Evolutionary conservation across 2,113 vertebrate genomes (phyloP).

Genomic region (Centropristis striata): DNA sequence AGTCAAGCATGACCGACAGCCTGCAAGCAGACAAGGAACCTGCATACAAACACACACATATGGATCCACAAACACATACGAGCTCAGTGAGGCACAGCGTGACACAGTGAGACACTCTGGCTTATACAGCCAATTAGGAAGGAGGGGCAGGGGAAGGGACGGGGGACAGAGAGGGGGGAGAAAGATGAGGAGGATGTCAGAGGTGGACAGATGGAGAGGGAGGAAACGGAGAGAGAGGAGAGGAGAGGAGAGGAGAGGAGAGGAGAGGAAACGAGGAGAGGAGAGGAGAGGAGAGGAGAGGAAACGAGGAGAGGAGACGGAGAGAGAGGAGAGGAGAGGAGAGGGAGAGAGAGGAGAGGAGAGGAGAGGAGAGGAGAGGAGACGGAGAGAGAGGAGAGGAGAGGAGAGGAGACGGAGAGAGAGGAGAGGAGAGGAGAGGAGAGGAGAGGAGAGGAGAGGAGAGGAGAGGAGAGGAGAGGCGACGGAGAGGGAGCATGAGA

Average conservation of each 20-base stretch:
- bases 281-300: constrained; percentile 11
- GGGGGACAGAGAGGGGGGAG: constrained; percentile 13
- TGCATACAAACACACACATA: constrained; percentile 27
- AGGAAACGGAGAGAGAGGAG: not conserved
- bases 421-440: too few species aligned
- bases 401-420: not conserved
- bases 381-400: constrained; percentile 37
- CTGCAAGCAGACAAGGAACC: constrained; percentile 40
- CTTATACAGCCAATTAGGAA: constrained; percentile 54
- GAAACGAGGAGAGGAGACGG: constrained; percentile 3
- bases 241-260: constrained; percentile 34
- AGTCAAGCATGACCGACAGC: constrained; percentile 64
- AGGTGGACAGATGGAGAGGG: constrained; percentile 66
- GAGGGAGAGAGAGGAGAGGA: constrained; percentile 21
- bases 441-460: constrained; percentile 41
- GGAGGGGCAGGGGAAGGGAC: constrained; percentile 42
- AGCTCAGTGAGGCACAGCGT: constrained; percentile 44
- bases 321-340: constrained; percentile 41
- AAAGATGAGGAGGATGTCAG: constrained; percentile 52
- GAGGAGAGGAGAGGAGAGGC: not conserved
- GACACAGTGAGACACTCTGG: constrained; percentile 41
- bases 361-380: constrained; percentile 26
- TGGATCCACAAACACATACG: constrained; percentile 24
- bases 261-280: not conserved
- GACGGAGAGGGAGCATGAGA: constrained; percentile 41